Conservation (phyloP, 2,888 invertebrate species). For the Dione juno region DNA sequence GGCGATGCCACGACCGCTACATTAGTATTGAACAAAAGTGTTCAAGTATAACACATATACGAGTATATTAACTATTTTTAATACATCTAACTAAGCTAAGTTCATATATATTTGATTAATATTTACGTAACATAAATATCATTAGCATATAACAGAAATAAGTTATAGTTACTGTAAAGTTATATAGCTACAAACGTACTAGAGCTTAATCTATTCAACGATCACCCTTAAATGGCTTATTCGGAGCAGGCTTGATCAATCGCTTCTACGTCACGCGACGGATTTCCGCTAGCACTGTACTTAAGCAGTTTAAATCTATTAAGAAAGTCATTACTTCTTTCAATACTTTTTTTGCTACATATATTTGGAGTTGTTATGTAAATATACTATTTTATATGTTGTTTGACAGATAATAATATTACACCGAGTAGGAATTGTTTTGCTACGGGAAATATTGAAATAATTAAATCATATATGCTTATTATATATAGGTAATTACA, state of each 20-base stretch:
- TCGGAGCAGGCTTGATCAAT: constrained; percentile 32
- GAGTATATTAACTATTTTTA: background rate
- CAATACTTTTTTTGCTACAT: background rate
- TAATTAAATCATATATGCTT: no score
- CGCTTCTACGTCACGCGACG: constrained; percentile 31
- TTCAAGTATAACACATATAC: no score
- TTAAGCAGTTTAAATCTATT: constrained; percentile 38
- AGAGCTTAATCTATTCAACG: constrained; percentile 25
- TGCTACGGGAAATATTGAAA: no score
- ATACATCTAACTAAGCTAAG: background rate
- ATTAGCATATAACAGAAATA: background rate
- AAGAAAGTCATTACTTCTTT: constrained; percentile 13
- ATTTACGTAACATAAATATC: background rate
- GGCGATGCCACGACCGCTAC: no score
- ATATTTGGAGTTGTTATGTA: background rate
- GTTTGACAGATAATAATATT: no score
- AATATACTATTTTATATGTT: no score
- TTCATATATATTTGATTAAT: background rate
- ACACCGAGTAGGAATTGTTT: no score
- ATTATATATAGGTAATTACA: no score
- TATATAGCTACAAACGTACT: constrained; percentile 16
- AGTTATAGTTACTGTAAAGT: constrained; percentile 9
- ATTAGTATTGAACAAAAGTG: no score
- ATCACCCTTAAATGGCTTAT: constrained; percentile 22
- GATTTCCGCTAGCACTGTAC: constrained; percentile 29